Percentiles rank a stretch among this genome's conserved stretches.
Conservation (phyloP, 2,888 invertebrate genomes). For the Ethmia dodecea region DNA sequence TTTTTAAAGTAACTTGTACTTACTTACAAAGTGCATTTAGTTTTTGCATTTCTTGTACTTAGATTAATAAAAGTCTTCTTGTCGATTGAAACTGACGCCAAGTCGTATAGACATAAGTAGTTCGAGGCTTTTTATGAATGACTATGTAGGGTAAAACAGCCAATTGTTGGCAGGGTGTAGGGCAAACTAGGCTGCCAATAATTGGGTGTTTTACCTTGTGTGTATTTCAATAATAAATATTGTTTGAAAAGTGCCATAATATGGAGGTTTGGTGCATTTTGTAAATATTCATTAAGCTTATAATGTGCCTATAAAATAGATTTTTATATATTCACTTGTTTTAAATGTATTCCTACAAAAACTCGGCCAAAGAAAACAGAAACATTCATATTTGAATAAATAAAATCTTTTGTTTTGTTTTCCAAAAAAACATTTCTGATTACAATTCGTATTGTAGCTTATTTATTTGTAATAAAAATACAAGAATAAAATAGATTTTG, state of each 20-base stretch:
- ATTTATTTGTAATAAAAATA: constrained; percentile 65
- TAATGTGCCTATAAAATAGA: not conserved
- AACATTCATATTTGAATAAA: constrained; percentile 15
- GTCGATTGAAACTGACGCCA: constrained; percentile 3
- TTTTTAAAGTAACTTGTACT: constrained; percentile 16
- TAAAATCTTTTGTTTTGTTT: constrained; percentile 22
- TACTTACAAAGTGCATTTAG: constrained; percentile 32
- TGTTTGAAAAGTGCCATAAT: not conserved
- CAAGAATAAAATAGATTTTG: not conserved
- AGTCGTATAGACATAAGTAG: not conserved
- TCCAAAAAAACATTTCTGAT: constrained; percentile 34
- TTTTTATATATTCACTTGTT: constrained; percentile 8
- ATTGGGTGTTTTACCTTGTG: not conserved
- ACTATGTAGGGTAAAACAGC: too few species aligned
- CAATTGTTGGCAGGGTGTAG: too few species aligned
- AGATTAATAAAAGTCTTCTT: constrained; percentile 10
- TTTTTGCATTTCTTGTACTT: constrained; percentile 27
- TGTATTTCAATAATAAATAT: not conserved
- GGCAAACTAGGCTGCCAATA: too few species aligned
- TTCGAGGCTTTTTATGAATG: not conserved
- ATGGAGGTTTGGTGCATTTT: constrained; percentile 1
- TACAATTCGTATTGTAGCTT: constrained; percentile 49
- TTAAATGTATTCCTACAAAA: constrained; percentile 24
- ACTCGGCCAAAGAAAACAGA: constrained; percentile 32
- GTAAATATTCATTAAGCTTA: constrained; percentile 1